Evolutionary conservation across 2,113 vertebrate genomes (phyloP).

Genomic region (Lipotes vexillifer): DNA sequence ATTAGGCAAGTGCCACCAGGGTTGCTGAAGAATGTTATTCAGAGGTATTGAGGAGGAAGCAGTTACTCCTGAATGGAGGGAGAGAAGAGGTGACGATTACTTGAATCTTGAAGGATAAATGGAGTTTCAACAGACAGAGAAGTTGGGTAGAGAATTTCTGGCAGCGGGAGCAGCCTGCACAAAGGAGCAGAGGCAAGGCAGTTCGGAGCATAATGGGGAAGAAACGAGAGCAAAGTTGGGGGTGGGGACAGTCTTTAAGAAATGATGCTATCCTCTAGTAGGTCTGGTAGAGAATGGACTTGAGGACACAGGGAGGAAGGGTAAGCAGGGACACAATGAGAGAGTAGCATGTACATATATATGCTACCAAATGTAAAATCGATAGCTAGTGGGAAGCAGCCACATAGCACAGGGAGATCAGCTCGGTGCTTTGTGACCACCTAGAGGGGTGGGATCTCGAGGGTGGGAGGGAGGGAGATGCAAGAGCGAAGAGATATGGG

Average conservation of each 20-base stretch:
- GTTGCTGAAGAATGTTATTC: not conserved
- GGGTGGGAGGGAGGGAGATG: too few species aligned
- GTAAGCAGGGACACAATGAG: too few species aligned
- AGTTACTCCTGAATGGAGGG: not conserved
- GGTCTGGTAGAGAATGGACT: too few species aligned
- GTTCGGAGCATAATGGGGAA: not conserved
- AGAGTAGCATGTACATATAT: too few species aligned
- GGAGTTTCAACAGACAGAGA: not conserved
- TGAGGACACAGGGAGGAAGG: too few species aligned
- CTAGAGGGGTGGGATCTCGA: too few species aligned
- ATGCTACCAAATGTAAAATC: too few species aligned
- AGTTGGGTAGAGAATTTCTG: not conserved
- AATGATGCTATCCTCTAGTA: not conserved
- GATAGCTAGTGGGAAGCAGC: too few species aligned
- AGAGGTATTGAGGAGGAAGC: not conserved
- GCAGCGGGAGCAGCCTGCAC: not conserved
- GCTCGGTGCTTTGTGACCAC: too few species aligned
- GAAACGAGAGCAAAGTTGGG: not conserved
- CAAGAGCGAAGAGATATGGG: too few species aligned
- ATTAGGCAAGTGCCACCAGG: not conserved
- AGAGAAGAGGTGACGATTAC: not conserved
- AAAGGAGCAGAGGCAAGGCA: slow-evolving; percentile 34
- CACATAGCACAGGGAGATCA: too few species aligned
- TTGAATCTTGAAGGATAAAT: not conserved
- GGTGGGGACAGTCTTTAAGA: not conserved